A percentile compares a stretch with the other conserved stretches of the same genome.
Conservation (phyloP, 2,113 vertebrate species). For the Chauna torquata region DNA sequence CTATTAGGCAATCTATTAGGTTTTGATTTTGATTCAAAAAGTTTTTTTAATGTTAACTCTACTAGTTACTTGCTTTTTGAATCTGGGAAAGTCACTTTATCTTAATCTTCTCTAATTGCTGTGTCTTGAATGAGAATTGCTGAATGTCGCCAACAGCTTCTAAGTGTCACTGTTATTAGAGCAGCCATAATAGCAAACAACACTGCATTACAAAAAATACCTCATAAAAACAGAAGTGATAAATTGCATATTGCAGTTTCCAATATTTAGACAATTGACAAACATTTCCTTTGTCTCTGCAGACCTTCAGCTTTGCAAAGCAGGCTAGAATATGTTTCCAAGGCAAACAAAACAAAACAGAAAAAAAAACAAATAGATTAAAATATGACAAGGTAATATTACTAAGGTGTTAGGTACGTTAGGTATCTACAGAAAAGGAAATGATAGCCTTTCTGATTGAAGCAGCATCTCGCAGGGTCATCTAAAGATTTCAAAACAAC, state of each 20-base stretch:
- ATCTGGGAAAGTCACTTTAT: background rate
- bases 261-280: constrained; percentile 6
- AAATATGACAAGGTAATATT: constrained; percentile 28
- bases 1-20: background rate
- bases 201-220: background rate
- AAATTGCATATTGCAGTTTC: background rate
- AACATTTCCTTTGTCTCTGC: background rate
- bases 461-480: background rate
- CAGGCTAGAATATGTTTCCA: background rate
- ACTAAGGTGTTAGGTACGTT: background rate
- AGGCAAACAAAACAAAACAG: background rate
- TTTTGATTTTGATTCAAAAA: background rate
- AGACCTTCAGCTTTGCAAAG: background rate
- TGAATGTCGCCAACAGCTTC: background rate
- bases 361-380: background rate
- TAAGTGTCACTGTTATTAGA: background rate
- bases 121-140: background rate
- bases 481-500: constrained; percentile 42
- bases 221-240: background rate
- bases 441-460: background rate
- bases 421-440: background rate
- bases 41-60: background rate
- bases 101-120: background rate
- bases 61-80: background rate
- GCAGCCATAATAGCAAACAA: background rate